A percentile compares a stretch with the other conserved stretches of the same genome.
phyloP scores from a whole-genome alignment of 2,888 invertebrate species.

The Drosophila siamana region DNA sequence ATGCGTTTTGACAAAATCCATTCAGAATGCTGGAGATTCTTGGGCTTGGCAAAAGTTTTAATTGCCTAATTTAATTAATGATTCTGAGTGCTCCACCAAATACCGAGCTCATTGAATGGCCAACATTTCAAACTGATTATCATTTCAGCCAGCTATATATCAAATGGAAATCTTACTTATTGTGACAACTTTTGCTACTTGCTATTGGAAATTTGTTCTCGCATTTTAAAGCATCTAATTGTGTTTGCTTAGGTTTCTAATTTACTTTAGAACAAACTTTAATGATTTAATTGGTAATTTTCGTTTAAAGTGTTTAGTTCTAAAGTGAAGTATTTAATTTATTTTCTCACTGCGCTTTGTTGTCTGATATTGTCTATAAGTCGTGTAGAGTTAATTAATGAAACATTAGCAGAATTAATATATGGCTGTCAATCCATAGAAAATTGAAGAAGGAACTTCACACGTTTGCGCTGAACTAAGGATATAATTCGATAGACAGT shows the following conservation, averaged over 20 bases:
- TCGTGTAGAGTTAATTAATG: background rate
- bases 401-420: slow-evolving; percentile 3
- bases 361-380: too few relatives aligned
- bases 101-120: background rate
- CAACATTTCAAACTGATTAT: background rate
- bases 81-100: background rate
- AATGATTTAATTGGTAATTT: background rate
- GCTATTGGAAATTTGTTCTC: background rate
- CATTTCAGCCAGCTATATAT: background rate
- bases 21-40: slow-evolving; percentile 17
- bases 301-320: background rate
- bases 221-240: too few relatives aligned
- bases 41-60: slow-evolving; percentile 35
- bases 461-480: background rate
- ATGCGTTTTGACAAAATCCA: slow-evolving; percentile 20
- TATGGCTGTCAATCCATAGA: background rate
- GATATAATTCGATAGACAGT: slow-evolving; percentile 13
- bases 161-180: background rate
- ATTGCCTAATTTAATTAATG: slow-evolving; percentile 57
- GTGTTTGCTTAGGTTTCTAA: too few relatives aligned
- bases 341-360: too few relatives aligned
- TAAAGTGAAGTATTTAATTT: too few relatives aligned
- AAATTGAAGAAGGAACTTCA: background rate
- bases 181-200: background rate
- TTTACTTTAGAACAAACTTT: background rate